Evolutionary conservation across 2,888 invertebrate genomes (phyloP), one percentile per base, ranked within the genome.

Genomic region (Corythucha ciliata): DNA sequence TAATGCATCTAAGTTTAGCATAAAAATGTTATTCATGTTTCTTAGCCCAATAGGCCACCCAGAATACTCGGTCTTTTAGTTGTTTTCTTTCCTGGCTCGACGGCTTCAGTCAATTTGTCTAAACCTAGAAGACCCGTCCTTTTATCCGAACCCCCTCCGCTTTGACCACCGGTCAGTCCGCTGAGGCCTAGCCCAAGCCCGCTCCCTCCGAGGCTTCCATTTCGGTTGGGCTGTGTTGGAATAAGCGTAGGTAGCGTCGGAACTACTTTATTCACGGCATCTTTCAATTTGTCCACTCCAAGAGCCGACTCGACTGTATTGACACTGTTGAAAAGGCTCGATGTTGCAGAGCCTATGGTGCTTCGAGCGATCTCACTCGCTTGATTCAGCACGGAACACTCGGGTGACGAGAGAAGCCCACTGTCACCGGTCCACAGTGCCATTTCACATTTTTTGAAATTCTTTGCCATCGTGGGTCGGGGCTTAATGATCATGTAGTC

Each of bases 381-480:
- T 25, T 53, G 52, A 24, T 46, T 53, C 6, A 52, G 60, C 37
- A 70, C 65, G 27, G 65, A 65, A 61, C 81, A 82, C 2, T 74
- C 61, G 1, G 71, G 63, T 22, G 74, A 75, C 50, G 74, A 70
- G 18, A 81, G 63, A 56, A 78, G 67, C 49, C 79, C 74, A 0
- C 69, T 71, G 50, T 79, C 70, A 54, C 78, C 78, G 3, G 77
- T 75, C 81, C 81, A 81, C 6, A 82, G 64, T 5, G 76, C 81
- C 72, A 81, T 79, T 67, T 81, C 75, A 61, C 81, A 82, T 62
- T 59, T 61, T 14, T 62, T 61, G 55, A 69, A 70, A 37, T 66
- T 60, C 24, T 69, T 69, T 3, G 66, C 65, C 1, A 72, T 48
- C 54, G 68, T 67, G 12, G 77, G 69, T 44, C 70, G 66, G 0